Percentiles rank a stretch among this genome's conserved stretches.
Conservation (phyloP, 2,797 vertebrate genomes). For the Thaleichthys pacificus region DNA sequence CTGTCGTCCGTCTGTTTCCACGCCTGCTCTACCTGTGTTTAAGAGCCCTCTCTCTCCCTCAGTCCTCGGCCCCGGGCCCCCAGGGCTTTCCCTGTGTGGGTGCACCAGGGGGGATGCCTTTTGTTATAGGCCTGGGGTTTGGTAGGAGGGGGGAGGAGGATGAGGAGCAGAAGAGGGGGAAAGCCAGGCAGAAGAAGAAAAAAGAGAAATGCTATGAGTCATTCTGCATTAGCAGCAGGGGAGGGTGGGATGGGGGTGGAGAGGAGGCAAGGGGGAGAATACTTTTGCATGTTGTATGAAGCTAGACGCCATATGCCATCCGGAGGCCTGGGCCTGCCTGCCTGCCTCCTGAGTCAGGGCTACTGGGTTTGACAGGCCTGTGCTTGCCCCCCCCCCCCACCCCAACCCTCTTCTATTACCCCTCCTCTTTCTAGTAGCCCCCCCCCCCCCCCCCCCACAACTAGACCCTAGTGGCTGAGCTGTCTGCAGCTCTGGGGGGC, state of each 20-base stretch:
- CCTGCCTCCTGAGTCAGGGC: slow-evolving; percentile 87
- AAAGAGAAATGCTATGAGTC: slow-evolving; percentile 97
- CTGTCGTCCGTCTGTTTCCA: slow-evolving; percentile 74
- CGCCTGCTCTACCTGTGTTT: slow-evolving; percentile 76
- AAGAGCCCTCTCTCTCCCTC: slow-evolving; percentile 52
- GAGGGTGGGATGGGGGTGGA: slow-evolving; percentile 38
- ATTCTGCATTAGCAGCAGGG: slow-evolving; percentile 88
- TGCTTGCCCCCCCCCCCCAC: slow-evolving; percentile 67
- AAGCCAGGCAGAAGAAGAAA: too few relatives aligned
- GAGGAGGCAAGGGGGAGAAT: slow-evolving; percentile 71
- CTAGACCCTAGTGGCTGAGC: slow-evolving; percentile 80
- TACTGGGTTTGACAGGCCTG: slow-evolving; percentile 84
- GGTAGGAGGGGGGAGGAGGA: slow-evolving; percentile 45
- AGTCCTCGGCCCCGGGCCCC: slow-evolving; percentile 68
- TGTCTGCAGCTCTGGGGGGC: slow-evolving; percentile 77
- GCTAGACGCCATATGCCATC: slow-evolving; percentile 99
- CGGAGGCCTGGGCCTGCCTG: slow-evolving; percentile 71
- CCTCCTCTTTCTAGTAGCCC: slow-evolving; percentile 15
- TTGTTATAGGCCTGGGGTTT: slow-evolving; percentile 80
- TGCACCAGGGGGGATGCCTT: slow-evolving; percentile 77
- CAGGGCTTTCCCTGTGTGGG: slow-evolving; percentile 71
- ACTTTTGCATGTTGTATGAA: slow-evolving; percentile 99
- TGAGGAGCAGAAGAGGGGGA: too few relatives aligned
- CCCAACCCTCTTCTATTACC: slow-evolving; percentile 31
- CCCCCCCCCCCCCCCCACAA: slow-evolving; percentile 49